Conservation (phyloP, 2,888 invertebrate species). For the Apodemia mormo region DNA sequence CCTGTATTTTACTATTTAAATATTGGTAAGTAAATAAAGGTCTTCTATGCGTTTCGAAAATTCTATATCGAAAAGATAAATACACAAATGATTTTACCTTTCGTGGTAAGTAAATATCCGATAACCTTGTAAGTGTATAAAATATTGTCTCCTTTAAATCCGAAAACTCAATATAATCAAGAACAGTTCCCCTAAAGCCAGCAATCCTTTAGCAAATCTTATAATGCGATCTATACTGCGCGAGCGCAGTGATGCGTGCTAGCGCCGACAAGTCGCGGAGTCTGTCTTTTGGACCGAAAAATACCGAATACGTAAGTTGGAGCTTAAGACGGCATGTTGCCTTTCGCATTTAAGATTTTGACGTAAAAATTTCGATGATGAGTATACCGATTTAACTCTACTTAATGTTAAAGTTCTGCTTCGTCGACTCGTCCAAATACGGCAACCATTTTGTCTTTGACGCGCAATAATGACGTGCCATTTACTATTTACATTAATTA, state of each 20-base stretch:
- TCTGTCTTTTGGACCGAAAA: conserved; percentile 48
- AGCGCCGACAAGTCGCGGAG: conserved; percentile 48
- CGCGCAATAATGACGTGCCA: too few species aligned
- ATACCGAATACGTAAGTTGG: conserved; percentile 51
- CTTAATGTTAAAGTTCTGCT: too few species aligned
- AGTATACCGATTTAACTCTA: too few species aligned
- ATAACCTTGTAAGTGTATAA: not conserved
- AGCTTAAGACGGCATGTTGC: conserved; percentile 20
- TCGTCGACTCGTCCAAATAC: too few species aligned
- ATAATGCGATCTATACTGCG: conserved; percentile 43
- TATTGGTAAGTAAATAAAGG: too few species aligned
- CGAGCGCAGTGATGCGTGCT: conserved; percentile 51
- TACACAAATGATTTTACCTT: too few species aligned
- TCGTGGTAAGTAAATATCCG: not conserved
- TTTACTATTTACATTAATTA: too few species aligned
- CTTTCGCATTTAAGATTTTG: conserved; percentile 24
- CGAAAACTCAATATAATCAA: conserved; percentile 15
- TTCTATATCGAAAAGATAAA: too few species aligned
- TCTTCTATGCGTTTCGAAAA: too few species aligned
- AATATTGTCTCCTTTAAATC: not conserved
- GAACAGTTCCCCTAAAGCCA: conserved; percentile 13
- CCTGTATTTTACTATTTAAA: too few species aligned
- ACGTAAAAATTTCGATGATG: not conserved
- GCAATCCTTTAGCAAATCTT: conserved; percentile 47
- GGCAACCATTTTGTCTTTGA: too few species aligned